Base-by-base conservation (phyloP, 2,797 vertebrate genomes). In the Cynopterus sphinx region DNA sequence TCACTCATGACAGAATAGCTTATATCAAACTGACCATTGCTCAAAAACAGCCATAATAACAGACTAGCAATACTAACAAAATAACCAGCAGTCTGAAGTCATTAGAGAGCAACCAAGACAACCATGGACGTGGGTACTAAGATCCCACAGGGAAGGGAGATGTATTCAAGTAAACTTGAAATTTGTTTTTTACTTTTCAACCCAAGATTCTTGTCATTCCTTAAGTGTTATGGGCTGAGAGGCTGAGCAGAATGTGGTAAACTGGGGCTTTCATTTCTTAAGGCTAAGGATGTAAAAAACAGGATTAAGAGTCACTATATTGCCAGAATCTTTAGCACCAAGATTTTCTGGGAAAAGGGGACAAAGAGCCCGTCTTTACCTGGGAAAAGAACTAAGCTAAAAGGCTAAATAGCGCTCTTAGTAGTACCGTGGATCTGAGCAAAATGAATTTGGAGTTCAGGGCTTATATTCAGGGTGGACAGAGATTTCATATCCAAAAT, bases 401-500 rank as follows among this genome's bases (percentile, higher is more conserved):
- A 36, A 91, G 22, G 22, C 51, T 73, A 63, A 91, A 49, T 2
- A 36, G 11, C 59, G 10, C 13, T 65, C 31, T 84, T 55, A 9
- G 26, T 8, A 33, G 8, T 36, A 1, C 70, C 33, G 13, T 19
- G 16, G 26, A 24, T 77, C 24, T 85, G 77, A 85, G 41, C 31
- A 84, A 92, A 71, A n/a, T n/a, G 33, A 96, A 77, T 67, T 85
- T 59, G 53, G n/a, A 84, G 36, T 61, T 87, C 41, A 94, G 67
- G 17, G 31, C 9, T 15, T 43, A n/a, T 82, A 28, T 86, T 81
- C 24, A 68, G 33, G 7, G 13, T 36, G 41, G 17, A 53, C n/a
- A 92, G 55, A 74, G 9, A 67, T 87, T 84, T 53, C 16, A 17
- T 49, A 9, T 36, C 41, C 36, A 59, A 87, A 90, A 53, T 73